Percentiles rank a stretch among this genome's conserved stretches.
phyloP scores from a whole-genome alignment of 1,140 invertebrate species.

The Drosophila insularis region DNA sequence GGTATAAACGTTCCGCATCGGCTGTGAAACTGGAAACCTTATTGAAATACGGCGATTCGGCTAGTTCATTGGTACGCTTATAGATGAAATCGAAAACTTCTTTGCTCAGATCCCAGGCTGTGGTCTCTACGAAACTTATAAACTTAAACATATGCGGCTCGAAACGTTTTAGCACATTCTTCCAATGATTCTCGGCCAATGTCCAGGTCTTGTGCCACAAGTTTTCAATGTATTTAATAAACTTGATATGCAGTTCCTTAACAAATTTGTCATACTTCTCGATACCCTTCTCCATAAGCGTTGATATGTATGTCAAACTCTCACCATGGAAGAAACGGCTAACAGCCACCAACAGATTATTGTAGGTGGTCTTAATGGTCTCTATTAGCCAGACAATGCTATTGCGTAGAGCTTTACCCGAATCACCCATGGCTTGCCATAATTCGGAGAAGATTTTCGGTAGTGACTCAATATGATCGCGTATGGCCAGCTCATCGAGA shows the following conservation, averaged over 20 bases:
- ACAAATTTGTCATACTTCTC: slow-evolving; percentile 90
- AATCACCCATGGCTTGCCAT: slow-evolving; percentile 92
- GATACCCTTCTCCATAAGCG: slow-evolving; percentile 86
- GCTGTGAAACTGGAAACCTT: slow-evolving; percentile 90
- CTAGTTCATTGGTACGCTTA: slow-evolving; percentile 89
- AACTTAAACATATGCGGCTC: slow-evolving; percentile 90
- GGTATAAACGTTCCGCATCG: slow-evolving; percentile 89
- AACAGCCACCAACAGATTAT: slow-evolving; percentile 87
- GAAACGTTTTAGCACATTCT: slow-evolving; percentile 86
- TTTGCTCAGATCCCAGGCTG: slow-evolving; percentile 88
- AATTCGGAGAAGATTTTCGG: slow-evolving; percentile 91
- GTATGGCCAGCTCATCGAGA: slow-evolving; percentile 90
- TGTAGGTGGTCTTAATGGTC: slow-evolving; percentile 87
- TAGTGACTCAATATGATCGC: slow-evolving; percentile 89
- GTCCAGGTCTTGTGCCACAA: slow-evolving; percentile 87
- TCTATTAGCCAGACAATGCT: slow-evolving; percentile 90
- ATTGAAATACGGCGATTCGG: slow-evolving; percentile 90
- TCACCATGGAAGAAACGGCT: slow-evolving; percentile 88
- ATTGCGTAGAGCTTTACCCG: slow-evolving; percentile 88
- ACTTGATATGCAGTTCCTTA: slow-evolving; percentile 89
- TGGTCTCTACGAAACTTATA: slow-evolving; percentile 88
- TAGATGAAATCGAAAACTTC: slow-evolving; percentile 91
- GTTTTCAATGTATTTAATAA: slow-evolving; percentile 89
- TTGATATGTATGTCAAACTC: slow-evolving; percentile 87
- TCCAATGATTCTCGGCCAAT: slow-evolving; percentile 87